These are phyloP conservation scores for Anableps anableps DNA, from an alignment of 2,797 vertebrate genomes.

Conservation along the genomic window DNA sequence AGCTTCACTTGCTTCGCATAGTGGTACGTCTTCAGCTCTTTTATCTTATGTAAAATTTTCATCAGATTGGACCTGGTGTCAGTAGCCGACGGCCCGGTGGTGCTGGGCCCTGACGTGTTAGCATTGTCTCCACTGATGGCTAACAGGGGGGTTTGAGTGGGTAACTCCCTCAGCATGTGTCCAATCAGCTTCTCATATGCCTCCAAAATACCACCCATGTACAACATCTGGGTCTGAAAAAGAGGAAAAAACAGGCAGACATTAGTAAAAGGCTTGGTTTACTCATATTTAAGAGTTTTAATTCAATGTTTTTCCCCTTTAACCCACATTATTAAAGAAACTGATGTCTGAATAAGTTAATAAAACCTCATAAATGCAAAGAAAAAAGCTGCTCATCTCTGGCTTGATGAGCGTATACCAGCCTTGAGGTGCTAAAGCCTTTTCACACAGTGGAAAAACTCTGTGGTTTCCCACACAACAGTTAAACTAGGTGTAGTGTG, in stretches of 20 bases:
- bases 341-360: neutral
- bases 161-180: constrained; percentile 52
- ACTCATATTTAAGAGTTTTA: neutral
- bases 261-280: neutral
- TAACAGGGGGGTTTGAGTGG: constrained; percentile 7
- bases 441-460: constrained; percentile 40
- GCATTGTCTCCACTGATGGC: accelerated
- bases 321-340: neutral
- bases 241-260: neutral
- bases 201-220: constrained; percentile 51
- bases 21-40: neutral
- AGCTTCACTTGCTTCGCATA: constrained; percentile 43
- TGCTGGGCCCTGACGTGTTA: accelerated
- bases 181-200: constrained; percentile 52
- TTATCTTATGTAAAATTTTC: constrained; percentile 41
- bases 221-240: constrained; percentile 45
- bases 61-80: constrained; percentile 2
- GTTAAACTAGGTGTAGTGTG: constrained; percentile 14
- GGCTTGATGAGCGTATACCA: neutral
- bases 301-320: neutral
- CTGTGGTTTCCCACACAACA: constrained; percentile 39
- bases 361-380: neutral
- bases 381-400: neutral
- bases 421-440: neutral
- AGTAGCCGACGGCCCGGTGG: accelerated